Evolutionary conservation across 2,113 vertebrate genomes (phyloP).

Genomic region (Protomyctophum bolini): DNA sequence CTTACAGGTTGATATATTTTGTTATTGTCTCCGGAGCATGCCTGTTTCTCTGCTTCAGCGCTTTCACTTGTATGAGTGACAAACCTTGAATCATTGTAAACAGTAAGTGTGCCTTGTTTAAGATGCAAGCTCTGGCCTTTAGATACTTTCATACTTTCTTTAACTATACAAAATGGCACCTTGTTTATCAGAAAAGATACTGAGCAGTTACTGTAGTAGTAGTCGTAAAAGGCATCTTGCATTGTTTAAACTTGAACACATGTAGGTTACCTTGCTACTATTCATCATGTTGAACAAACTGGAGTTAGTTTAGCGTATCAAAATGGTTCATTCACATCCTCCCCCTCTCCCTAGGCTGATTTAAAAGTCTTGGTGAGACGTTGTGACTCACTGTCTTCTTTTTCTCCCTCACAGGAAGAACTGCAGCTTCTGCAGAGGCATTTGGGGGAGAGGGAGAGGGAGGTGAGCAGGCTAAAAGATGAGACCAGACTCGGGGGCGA

Average conservation of each 20-base stretch:
- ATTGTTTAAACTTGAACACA: not conserved
- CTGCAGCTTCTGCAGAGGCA: constrained; percentile 85
- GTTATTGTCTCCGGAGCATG: too few relatives aligned
- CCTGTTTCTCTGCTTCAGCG: not conserved
- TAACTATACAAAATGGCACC: not conserved
- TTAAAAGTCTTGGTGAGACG: not conserved
- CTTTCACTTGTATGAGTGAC: too few relatives aligned
- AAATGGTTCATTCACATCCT: too few relatives aligned
- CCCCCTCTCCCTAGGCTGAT: not conserved
- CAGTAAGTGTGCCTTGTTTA: not conserved
- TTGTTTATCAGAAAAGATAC: not conserved
- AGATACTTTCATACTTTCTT: too few relatives aligned
- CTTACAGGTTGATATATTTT: not conserved
- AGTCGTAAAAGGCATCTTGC: not conserved
- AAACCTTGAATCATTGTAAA: too few relatives aligned
- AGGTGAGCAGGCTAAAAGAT: constrained; percentile 84
- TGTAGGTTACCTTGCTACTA: not conserved
- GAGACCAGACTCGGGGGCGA: constrained; percentile 75
- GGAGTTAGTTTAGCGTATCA: too few relatives aligned
- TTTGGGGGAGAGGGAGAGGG: constrained; percentile 85
- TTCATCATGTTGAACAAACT: not conserved
- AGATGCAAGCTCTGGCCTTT: not conserved
- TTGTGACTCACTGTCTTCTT: not conserved
- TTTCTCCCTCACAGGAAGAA: constrained; percentile 82
- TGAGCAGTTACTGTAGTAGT: not conserved